A percentile compares a stretch with the other conserved stretches of the same genome.
phyloP scores from a whole-genome alignment of 2,113 vertebrate genomes.

The Pogona vitticeps region DNA sequence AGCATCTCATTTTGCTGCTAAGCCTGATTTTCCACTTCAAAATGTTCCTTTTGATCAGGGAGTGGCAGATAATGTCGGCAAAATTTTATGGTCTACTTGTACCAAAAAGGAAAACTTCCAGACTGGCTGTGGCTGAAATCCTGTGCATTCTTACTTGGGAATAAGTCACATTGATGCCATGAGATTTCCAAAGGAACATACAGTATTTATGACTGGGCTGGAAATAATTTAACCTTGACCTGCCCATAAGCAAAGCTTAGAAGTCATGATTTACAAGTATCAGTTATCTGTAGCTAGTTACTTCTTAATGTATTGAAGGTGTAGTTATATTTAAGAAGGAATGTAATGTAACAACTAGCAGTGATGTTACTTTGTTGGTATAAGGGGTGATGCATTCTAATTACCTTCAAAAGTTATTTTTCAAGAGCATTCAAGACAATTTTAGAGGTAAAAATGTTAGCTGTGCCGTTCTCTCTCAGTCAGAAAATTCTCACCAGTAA shows the following conservation, averaged over 20 bases:
- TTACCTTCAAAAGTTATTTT: too few relatives aligned
- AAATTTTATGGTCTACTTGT: constrained; percentile 44
- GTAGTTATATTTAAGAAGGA: too few relatives aligned
- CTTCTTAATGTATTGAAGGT: too few relatives aligned
- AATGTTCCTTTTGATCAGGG: constrained; percentile 47
- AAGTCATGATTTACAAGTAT: too few relatives aligned
- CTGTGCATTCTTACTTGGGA: not conserved
- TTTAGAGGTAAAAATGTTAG: too few relatives aligned
- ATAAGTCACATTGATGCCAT: not conserved
- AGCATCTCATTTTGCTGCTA: constrained; percentile 44
- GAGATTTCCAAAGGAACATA: not conserved
- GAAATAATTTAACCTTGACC: constrained; percentile 10
- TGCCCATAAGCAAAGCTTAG: not conserved
- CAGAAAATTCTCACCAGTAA: too few relatives aligned
- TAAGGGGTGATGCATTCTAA: too few relatives aligned
- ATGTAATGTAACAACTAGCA: too few relatives aligned
- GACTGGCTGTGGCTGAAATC: constrained; percentile 24
- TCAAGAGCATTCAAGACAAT: too few relatives aligned
- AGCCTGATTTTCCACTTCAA: constrained; percentile 61
- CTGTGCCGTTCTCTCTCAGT: too few relatives aligned
- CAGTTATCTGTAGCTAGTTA: too few relatives aligned
- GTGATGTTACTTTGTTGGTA: too few relatives aligned
- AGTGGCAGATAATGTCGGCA: constrained; percentile 55
- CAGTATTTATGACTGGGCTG: not conserved
- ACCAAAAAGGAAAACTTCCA: constrained; percentile 42